phyloP scores from a whole-genome alignment of 2,797 vertebrate genomes.

The Furcifer pardalis region DNA sequence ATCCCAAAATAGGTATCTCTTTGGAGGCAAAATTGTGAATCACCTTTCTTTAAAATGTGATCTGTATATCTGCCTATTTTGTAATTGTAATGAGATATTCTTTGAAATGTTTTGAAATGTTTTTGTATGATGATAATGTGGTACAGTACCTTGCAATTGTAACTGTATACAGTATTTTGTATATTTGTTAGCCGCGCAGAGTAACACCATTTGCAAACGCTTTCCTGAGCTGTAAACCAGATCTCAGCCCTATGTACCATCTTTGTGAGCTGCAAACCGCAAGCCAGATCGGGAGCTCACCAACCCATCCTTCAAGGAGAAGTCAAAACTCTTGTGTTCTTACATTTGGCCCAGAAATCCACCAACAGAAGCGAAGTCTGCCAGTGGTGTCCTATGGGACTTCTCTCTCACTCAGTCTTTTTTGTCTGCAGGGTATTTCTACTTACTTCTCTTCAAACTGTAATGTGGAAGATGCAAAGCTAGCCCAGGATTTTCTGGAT shows the following conservation, averaged over 20 bases:
- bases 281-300: background rate
- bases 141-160: too few species aligned
- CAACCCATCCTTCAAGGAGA: background rate
- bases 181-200: too few species aligned
- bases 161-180: too few species aligned
- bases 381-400: background rate
- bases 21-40: background rate
- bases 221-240: too few species aligned
- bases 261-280: too few species aligned
- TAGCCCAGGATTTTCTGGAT: constrained; percentile 90
- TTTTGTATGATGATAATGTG: too few species aligned
- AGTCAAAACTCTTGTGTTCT: too few species aligned
- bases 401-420: constrained; percentile 17
- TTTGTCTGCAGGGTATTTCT: constrained; percentile 81
- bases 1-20: background rate
- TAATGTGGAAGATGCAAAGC: constrained; percentile 86
- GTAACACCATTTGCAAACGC: too few species aligned
- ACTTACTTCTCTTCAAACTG: constrained; percentile 94
- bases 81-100: background rate
- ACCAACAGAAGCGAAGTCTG: accelerated
- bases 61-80: background rate
- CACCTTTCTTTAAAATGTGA: background rate
- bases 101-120: background rate
- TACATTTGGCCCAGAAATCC: background rate
- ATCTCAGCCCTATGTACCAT: too few species aligned